A percentile compares a stretch with the other conserved stretches of the same genome.
These are phyloP conservation scores for Merodon equestris DNA, from an alignment of 2,888 invertebrate species.

Conservation along the genomic window DNA sequence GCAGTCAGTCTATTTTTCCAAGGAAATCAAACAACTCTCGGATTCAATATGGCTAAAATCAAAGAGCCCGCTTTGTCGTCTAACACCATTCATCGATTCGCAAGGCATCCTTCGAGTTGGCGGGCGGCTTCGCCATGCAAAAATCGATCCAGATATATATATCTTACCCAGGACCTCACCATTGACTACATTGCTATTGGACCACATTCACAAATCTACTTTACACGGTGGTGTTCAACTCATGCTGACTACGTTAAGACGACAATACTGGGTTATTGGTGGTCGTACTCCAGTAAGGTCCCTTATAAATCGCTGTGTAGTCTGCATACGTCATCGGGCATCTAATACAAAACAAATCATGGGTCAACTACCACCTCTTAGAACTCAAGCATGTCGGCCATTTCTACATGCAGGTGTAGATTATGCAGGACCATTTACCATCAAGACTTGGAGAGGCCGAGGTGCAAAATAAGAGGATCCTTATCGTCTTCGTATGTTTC, in stretches of 20 bases:
- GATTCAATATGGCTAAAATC: slow-evolving; percentile 1
- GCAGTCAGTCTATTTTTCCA: not conserved
- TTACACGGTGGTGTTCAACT: slow-evolving; percentile 4
- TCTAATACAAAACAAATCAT: slow-evolving; percentile 63
- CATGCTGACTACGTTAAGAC: too few species aligned
- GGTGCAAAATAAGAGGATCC: slow-evolving; percentile 69
- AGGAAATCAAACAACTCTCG: slow-evolving; percentile 9
- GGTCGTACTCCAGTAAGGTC: too few species aligned
- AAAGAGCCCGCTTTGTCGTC: slow-evolving; percentile 9
- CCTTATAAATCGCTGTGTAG: slow-evolving; percentile 8
- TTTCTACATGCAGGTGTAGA: slow-evolving; percentile 66
- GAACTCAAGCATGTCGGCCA: slow-evolving; percentile 45
- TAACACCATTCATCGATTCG: slow-evolving; percentile 9
- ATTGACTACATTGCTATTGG: not conserved
- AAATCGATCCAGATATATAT: slow-evolving; percentile 17
- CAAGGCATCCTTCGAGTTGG: slow-evolving; percentile 8
- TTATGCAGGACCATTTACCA: slow-evolving; percentile 66
- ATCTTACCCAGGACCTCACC: not conserved
- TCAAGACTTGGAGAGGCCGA: slow-evolving; percentile 45
- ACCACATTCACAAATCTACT: not conserved
- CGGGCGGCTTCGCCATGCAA: too few species aligned
- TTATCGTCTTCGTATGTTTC: slow-evolving; percentile 71
- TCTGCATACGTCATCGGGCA: slow-evolving; percentile 10
- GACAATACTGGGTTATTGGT: too few species aligned
- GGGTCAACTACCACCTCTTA: slow-evolving; percentile 69